Base-by-base conservation (phyloP, 2,797 vertebrate genomes). In the Forpus xanthops region DNA sequence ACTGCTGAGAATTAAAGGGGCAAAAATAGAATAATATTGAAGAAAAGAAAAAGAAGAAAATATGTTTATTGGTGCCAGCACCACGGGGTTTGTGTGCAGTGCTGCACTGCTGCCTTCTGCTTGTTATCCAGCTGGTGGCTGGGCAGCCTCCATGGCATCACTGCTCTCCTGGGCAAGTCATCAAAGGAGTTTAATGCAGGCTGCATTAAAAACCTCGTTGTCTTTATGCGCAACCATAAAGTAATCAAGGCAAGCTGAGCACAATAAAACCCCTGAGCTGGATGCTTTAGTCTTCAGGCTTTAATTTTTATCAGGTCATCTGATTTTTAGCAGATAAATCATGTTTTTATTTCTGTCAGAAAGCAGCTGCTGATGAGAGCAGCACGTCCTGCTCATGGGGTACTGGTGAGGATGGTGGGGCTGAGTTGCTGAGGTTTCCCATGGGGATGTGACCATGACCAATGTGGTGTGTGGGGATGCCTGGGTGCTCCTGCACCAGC, bases 211-310 rank as follows among this genome's bases (percentile, higher is more conserved):
- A 82, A 90, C 47, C 56, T 87, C 52, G 24, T 73, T 11, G 21
- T 44, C 68, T 94, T 84, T 80, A 81, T 61, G 47, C 5, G 9
- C 20, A 75, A 44, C 80, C 28, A 14, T 85, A 90, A 93, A 91
- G 68, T 64, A 80, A 81, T 25, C 37, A 76, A 90, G 81, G 64
- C 77, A 82, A 78, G 83, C 74, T 62, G 50, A 90, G 78, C 72
- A 85, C 76, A 19, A 35, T 82, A n/a, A 91, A 95, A 94, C 41
- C 11, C 37, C 77, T 41, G 60, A 79, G 41, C 23, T 50, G 64
- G 20, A 62, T 55, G 3, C 64, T 58, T 75, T 47, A 60, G 71
- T 31, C 45, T 73, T 75, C 10, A n/a, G 56, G 39, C 50, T 85
- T 92, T 91, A 44, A 61, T 80, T 83, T 76, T 53, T 52, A 25